A percentile compares a stretch with the other conserved stretches of the same genome.
Conservation (phyloP, 2,888 invertebrate genomes). For the Eupeodes latifasciatus region DNA sequence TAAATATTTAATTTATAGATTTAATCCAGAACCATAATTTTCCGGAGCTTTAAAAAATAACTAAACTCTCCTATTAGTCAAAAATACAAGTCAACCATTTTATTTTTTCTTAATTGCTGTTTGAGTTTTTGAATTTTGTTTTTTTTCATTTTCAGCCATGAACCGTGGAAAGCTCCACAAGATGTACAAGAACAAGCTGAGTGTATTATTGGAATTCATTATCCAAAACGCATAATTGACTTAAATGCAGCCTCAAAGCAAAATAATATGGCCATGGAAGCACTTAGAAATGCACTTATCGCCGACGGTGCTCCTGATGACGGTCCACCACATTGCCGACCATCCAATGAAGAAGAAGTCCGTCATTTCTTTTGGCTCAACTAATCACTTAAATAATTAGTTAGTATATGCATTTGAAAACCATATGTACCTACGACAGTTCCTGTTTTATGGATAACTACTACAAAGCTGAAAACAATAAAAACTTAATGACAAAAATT, state of each 20-base stretch:
- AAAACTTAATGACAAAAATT: too few species aligned
- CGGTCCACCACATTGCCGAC: slow-evolving; percentile 87
- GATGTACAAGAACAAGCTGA: slow-evolving; percentile 87
- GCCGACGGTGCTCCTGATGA: slow-evolving; percentile 82
- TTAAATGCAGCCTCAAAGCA: slow-evolving; percentile 85
- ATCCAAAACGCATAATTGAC: slow-evolving; percentile 88
- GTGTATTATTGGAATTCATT: slow-evolving; percentile 88
- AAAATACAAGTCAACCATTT: too few species aligned
- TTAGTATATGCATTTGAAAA: background rate
- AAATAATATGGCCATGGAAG: slow-evolving; percentile 85
- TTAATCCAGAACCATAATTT: too few species aligned
- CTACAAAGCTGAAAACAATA: too few species aligned
- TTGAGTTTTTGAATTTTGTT: slow-evolving; percentile 14
- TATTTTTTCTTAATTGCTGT: background rate
- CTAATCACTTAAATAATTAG: background rate
- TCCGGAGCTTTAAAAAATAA: too few species aligned
- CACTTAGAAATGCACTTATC: slow-evolving; percentile 82
- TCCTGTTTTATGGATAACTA: too few species aligned
- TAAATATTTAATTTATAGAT: too few species aligned
- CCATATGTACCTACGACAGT: background rate
- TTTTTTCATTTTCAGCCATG: slow-evolving; percentile 84
- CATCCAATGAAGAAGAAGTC: slow-evolving; percentile 88
- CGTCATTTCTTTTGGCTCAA: slow-evolving; percentile 84
- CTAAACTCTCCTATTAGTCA: too few species aligned
- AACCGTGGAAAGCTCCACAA: slow-evolving; percentile 89